Evolutionary conservation across 2,888 invertebrate genomes (phyloP), one percentile per base, ranked within the genome.

Genomic region (Acrobasis consociella): DNA sequence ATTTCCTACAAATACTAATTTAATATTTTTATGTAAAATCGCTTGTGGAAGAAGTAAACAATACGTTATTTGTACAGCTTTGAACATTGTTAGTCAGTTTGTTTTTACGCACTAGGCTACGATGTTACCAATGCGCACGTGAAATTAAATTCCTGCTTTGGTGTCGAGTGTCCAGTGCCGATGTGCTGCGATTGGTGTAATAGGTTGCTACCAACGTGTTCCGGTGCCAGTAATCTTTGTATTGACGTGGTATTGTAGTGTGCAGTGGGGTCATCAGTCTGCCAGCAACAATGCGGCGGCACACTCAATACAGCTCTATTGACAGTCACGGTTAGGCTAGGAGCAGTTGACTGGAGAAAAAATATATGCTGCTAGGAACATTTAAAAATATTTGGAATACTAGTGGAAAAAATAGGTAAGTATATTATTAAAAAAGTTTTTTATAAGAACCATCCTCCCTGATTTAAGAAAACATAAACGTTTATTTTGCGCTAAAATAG

Each of bases 201-300:
- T 69, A 71, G 68, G 64, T 66, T 63, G 64, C 66, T 66, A 67
- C 62, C 68, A 68, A 66, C 67, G 58, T 68, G 65, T 73, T 77
- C 74, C 74, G 75, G 71, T 67, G 72, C 70, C 75, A 72, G 73
- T 76, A 79, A 81, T 78, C 75, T 70, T 71, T 64, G 72, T 73
- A 74, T 73, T 77, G 73, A 77, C 74, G 73, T 76, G 76, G 75
- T 76, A 83, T 83, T 83, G 81, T 81, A 64, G 69, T 68, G 71
- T 79, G 82, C 77, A 76, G 73, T 78, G 80, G 82, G 85, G 86
- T 83, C 83, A 85, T 82, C 80, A 83, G 74, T 78, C 81, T 76
- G 74, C 69, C 74, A 74, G 71, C 70, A 71, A 82, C 86, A 86
- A 86, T 84, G 75, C 77, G 74, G 69, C 64, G 67, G 65, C 74